Base-by-base conservation (phyloP, 2,888 invertebrate genomes). In the Abscondita cerata region DNA sequence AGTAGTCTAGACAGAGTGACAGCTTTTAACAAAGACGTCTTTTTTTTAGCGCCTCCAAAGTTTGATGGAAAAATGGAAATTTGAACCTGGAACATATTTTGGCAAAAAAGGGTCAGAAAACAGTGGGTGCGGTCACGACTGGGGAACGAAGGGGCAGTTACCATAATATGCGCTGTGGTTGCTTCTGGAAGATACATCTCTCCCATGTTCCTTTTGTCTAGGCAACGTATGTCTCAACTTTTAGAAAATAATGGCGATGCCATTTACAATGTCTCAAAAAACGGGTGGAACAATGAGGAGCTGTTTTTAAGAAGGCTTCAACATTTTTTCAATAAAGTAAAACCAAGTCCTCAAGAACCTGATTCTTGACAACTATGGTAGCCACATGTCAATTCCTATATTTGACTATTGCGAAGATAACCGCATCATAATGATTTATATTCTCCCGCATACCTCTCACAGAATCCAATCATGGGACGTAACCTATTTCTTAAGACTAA, bases 161-260 rank as follows among this genome's bases (percentile, higher is more conserved):
- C n/a, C n/a, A n/a, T n/a, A n/a, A n/a, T n/a, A n/a, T n/a, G n/a
- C n/a, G n/a, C n/a, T n/a, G n/a, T n/a, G n/a, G n/a, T n/a, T n/a
- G n/a, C n/a, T n/a, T n/a, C n/a, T n/a, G n/a, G n/a, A n/a, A n/a
- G n/a, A n/a, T n/a, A n/a, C n/a, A n/a, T n/a, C n/a, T n/a, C n/a
- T n/a, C n/a, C n/a, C n/a, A n/a, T n/a, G n/a, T n/a, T n/a, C n/a
- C n/a, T n/a, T n/a, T n/a, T n/a, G n/a, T n/a, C n/a, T n/a, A n/a
- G n/a, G n/a, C n/a, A n/a, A n/a, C n/a, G n/a, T n/a, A n/a, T n/a
- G n/a, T n/a, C n/a, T n/a, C n/a, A n/a, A n/a, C n/a, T n/a, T n/a
- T n/a, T n/a, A n/a, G n/a, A n/a, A 40, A 44, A 5, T n/a, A 19
- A 44, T 44, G 44, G 18, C n/a, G 44, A 44, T 25, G 25, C 25